Percentiles rank a stretch among this genome's conserved stretches.
These are phyloP conservation scores for Drosophila teissieri DNA, from an alignment of 1,140 invertebrate species.

Conservation along the genomic window DNA sequence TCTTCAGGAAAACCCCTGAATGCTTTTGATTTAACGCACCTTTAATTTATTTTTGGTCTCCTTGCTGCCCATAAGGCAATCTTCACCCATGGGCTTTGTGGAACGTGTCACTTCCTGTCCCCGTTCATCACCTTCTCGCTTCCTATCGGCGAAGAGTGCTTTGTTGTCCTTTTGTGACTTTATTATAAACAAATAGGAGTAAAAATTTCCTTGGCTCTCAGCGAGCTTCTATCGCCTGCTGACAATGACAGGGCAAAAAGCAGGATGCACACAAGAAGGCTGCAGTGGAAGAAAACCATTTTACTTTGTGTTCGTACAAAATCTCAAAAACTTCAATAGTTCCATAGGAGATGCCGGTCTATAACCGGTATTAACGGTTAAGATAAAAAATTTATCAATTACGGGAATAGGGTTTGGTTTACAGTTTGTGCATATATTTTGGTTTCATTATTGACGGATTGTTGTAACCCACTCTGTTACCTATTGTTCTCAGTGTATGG, in stretches of 20 bases:
- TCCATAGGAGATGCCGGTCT: background rate
- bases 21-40: slow-evolving; percentile 1
- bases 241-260: slow-evolving; percentile 39
- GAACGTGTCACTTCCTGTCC: slow-evolving; percentile 43
- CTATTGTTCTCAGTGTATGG: background rate
- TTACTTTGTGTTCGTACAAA: background rate
- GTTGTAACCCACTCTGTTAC: background rate
- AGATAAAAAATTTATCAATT: no score
- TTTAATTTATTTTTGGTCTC: no score
- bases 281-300: background rate
- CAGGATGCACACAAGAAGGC: slow-evolving; percentile 27
- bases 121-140: slow-evolving; percentile 36
- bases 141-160: slow-evolving; percentile 35
- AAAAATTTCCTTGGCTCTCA: slow-evolving; percentile 46
- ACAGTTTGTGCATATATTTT: no score
- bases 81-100: slow-evolving; percentile 28
- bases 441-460: no score
- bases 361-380: no score
- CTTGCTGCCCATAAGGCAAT: background rate
- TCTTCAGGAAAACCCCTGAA: no score
- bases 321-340: background rate
- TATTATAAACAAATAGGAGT: slow-evolving; percentile 51
- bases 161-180: slow-evolving; percentile 48
- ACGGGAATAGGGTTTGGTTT: no score
- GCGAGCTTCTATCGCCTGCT: slow-evolving; percentile 41